Percentiles rank a stretch among this genome's conserved stretches.
Conservation (phyloP, 2,113 vertebrate genomes). For the Rhineura floridana region DNA sequence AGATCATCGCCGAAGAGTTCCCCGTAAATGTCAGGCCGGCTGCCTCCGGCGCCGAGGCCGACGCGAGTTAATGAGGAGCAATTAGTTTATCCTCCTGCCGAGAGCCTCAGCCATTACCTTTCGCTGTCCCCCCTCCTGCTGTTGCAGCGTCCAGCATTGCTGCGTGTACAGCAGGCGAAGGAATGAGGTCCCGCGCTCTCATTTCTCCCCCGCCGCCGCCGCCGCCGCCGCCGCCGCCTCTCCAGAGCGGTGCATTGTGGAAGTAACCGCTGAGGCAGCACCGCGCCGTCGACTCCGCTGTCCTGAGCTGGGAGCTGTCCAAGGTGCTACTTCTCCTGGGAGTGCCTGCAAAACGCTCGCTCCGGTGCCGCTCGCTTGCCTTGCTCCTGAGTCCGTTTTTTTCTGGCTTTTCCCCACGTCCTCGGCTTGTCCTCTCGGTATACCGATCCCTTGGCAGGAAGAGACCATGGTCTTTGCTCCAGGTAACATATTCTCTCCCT, state of each 20-base stretch:
- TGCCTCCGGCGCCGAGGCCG: conserved; percentile 34
- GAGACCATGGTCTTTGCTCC: conserved; percentile 80
- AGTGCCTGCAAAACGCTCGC: conserved; percentile 13
- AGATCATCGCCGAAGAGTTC: neutral
- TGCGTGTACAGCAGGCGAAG: conserved; percentile 36
- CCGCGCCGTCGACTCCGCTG: conserved; percentile 18
- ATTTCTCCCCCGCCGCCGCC: conserved; percentile 46
- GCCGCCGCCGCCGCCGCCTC: conserved; percentile 22
- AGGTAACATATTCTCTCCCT: conserved; percentile 73
- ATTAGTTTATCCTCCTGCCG: conserved; percentile 73
- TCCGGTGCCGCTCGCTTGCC: neutral
- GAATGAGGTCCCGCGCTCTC: conserved; percentile 35
- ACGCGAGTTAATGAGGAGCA: conserved; percentile 69
- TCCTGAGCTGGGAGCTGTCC: conserved; percentile 66
- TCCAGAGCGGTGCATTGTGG: conserved; percentile 67
- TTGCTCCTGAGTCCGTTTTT: neutral
- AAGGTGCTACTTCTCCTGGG: conserved; percentile 47
- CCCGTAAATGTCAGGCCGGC: conserved; percentile 68
- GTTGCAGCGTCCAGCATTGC: conserved; percentile 6
- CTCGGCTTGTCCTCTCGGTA: neutral
- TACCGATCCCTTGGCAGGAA: conserved; percentile 21
- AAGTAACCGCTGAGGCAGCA: conserved; percentile 51
- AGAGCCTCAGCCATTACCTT: conserved; percentile 48
- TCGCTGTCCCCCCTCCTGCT: conserved; percentile 35
- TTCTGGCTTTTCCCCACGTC: neutral